These are phyloP conservation scores for Xiphorhynchus elegans DNA, from an alignment of 2,113 vertebrate genomes.

Conservation along the genomic window DNA sequence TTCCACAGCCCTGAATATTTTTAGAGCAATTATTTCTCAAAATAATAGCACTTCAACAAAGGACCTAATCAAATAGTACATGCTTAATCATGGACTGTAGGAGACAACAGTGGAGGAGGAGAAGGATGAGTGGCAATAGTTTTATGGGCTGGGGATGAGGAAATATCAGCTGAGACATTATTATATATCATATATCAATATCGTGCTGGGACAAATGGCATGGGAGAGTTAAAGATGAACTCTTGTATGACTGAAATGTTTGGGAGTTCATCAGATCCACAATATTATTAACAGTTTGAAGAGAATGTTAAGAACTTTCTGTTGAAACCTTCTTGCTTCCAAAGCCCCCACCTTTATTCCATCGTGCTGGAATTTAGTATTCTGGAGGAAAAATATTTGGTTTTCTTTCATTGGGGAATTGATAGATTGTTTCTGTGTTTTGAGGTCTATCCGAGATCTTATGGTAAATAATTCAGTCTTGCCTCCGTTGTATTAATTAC, in stretches of 20 bases:
- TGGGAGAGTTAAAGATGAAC: not conserved
- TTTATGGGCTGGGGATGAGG: not conserved
- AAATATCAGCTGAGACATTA: not conserved
- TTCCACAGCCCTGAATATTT: not conserved
- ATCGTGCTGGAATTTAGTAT: not conserved
- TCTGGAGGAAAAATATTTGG: not conserved
- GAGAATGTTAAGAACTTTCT: not conserved
- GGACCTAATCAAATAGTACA: not conserved
- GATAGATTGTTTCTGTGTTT: not conserved
- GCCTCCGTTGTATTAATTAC: not conserved
- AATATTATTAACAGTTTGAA: not conserved
- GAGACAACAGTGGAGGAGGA: not conserved
- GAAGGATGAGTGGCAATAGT: not conserved
- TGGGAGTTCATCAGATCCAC: not conserved
- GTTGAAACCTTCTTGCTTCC: not conserved
- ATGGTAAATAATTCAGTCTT: slow-evolving; percentile 11
- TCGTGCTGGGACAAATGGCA: not conserved
- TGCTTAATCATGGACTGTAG: not conserved
- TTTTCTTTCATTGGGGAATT: not conserved
- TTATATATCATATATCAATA: too few species aligned
- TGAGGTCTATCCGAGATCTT: slow-evolving; percentile 29
- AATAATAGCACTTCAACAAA: not conserved
- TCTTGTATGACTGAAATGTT: not conserved
- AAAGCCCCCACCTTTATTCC: not conserved
- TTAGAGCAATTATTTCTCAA: not conserved